phyloP scores from a whole-genome alignment of 2,888 invertebrate species.

The Plebejus anna region DNA sequence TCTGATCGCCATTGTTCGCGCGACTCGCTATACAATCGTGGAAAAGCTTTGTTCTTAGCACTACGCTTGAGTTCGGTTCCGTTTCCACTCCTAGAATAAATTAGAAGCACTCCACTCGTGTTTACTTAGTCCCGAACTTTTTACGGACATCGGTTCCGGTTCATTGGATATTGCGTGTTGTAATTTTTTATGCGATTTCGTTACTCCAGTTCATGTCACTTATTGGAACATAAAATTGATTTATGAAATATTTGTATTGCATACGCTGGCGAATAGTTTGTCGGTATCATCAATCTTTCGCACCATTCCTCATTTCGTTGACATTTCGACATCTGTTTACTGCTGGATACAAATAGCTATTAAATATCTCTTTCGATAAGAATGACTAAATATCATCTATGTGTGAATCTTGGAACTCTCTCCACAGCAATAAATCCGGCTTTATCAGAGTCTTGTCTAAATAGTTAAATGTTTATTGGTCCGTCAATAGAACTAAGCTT shows the following conservation, averaged over 20 bases:
- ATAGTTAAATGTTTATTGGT: not conserved
- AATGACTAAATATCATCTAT: slow-evolving; percentile 7
- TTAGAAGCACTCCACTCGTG: not conserved
- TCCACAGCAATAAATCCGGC: not conserved
- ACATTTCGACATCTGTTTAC: slow-evolving; percentile 14
- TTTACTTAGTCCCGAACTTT: not conserved
- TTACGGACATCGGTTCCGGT: slow-evolving; percentile 9
- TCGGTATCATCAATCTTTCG: slow-evolving; percentile 7
- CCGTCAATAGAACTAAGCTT: not conserved
- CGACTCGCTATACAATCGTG: slow-evolving; percentile 28
- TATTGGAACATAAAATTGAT: slow-evolving; percentile 13
- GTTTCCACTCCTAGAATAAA: slow-evolving; percentile 10
- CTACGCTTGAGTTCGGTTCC: not conserved
- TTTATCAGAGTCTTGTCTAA: not conserved
- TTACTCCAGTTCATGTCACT: slow-evolving; percentile 12
- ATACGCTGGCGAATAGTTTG: not conserved
- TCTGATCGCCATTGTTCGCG: slow-evolving; percentile 46
- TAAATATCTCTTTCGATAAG: slow-evolving; percentile 5
- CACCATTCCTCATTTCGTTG: slow-evolving; percentile 10
- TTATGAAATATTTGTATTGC: slow-evolving; percentile 19
- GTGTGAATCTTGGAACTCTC: not conserved
- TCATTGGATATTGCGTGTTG: slow-evolving; percentile 6
- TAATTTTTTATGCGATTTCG: not conserved
- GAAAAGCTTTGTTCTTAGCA: not conserved
- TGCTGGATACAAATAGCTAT: slow-evolving; percentile 12